A percentile compares a stretch with the other conserved stretches of the same genome.
phyloP scores from a whole-genome alignment of 2,797 vertebrate species.

The Xenopus petersii region DNA sequence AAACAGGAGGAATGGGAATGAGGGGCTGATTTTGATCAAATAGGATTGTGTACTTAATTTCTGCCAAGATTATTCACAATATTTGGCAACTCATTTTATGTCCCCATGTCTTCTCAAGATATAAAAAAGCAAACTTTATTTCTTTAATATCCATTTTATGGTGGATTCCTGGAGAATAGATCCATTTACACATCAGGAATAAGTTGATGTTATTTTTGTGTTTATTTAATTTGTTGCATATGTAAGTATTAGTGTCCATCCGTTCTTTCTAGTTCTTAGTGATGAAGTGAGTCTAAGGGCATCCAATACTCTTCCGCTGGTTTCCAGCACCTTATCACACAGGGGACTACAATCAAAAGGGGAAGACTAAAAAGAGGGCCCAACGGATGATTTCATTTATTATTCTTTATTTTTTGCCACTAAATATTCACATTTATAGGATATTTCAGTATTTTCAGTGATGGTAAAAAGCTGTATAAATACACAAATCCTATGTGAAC shows the following conservation, averaged over 20 bases:
- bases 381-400: too few species aligned
- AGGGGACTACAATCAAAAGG: too few species aligned
- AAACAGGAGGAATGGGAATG: slow-evolving; percentile 3
- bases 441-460: too few species aligned
- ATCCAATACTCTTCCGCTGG: not conserved
- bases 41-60: slow-evolving; percentile 9
- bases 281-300: not conserved
- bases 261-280: not conserved
- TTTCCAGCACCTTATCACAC: too few species aligned
- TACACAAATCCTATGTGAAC: too few species aligned
- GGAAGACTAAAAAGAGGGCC: too few species aligned
- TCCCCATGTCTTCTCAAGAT: not conserved
- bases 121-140: slow-evolving; percentile 1
- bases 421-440: too few species aligned
- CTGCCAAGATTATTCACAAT: slow-evolving; percentile 4
- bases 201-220: too few species aligned
- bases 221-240: slow-evolving; percentile 2
- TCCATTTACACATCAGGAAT: not conserved
- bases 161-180: not conserved
- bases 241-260: not conserved
- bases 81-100: slow-evolving; percentile 2
- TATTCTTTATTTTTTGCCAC: too few species aligned
- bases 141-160: slow-evolving; percentile 1
- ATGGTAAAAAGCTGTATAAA: too few species aligned
- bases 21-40: slow-evolving; percentile 11